Conservation (phyloP, 1,140 invertebrate species). For the Drosophila asahinai region DNA sequence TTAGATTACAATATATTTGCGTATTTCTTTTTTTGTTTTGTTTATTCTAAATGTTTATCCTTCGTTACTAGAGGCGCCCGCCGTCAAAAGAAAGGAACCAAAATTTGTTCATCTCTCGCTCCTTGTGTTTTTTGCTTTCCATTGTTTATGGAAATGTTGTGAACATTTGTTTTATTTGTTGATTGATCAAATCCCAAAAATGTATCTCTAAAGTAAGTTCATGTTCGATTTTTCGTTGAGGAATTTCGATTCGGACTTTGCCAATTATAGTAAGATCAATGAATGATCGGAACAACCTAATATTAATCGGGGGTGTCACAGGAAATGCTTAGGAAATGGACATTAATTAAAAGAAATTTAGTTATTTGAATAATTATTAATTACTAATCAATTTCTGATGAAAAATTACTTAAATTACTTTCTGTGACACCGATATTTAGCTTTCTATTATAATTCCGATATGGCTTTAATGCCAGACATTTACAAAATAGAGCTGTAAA, state of each 20-base stretch:
- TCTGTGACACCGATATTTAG: background rate
- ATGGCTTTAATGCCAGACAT: background rate
- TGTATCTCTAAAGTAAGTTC: conserved; percentile 27
- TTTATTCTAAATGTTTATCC: conserved; percentile 11
- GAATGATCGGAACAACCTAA: conserved; percentile 10
- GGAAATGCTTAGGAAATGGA: background rate
- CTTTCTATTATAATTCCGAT: background rate
- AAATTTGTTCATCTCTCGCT: conserved; percentile 11
- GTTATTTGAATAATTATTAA: background rate
- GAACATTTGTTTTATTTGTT: conserved; percentile 38
- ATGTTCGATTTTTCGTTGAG: conserved; percentile 61
- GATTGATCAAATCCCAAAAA: conserved; percentile 38
- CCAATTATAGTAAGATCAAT: conserved; percentile 25
- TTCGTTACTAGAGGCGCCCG: conserved; percentile 43
- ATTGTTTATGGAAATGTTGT: conserved; percentile 21
- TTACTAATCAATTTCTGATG: background rate
- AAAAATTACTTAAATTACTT: background rate
- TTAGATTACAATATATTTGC: conserved; percentile 29
- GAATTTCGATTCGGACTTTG: conserved; percentile 33
- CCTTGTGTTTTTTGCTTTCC: conserved; percentile 18
- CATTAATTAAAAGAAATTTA: no score
- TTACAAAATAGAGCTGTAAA: conserved; percentile 1
- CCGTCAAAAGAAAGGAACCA: conserved; percentile 51
- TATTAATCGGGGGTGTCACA: background rate
- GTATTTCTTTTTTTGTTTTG: background rate